These are phyloP conservation scores for Anhinga rufa DNA, from an alignment of 2,113 vertebrate genomes.

Conservation along the genomic window DNA sequence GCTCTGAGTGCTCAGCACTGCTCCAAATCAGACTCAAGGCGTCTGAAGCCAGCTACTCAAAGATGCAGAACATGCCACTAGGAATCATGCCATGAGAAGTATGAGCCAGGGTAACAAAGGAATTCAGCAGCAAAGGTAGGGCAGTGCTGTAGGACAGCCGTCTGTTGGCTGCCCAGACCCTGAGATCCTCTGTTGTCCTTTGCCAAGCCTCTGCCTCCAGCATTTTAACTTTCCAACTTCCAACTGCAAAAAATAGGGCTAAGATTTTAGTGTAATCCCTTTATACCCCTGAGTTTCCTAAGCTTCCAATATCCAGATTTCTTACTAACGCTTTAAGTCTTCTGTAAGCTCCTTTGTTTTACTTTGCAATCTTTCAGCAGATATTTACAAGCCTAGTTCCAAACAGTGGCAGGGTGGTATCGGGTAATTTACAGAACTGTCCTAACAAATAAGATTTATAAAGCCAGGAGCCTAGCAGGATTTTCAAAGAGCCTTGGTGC, in stretches of 20 bases:
- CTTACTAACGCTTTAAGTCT: neutral
- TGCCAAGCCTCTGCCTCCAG: neutral
- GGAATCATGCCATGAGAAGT: neutral
- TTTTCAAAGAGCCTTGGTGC: neutral
- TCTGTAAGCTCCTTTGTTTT: conserved; percentile 35
- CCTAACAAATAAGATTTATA: conserved; percentile 29
- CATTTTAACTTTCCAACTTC: neutral
- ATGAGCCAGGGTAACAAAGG: neutral
- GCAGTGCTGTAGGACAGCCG: neutral
- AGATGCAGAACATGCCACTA: neutral
- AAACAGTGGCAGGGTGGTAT: neutral
- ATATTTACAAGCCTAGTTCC: neutral
- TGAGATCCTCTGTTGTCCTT: neutral
- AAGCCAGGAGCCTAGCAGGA: neutral
- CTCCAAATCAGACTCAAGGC: neutral
- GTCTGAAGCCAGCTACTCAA: neutral
- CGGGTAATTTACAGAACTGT: conserved; percentile 11
- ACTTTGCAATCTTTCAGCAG: neutral
- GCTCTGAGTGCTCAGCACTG: neutral
- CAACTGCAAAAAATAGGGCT: neutral
- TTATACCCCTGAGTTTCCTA: conserved; percentile 2
- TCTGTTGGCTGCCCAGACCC: neutral
- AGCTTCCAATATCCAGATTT: conserved; percentile 6
- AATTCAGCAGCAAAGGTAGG: neutral
- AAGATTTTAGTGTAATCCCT: conserved; percentile 18